These are phyloP conservation scores for Gymnarchus niloticus DNA, from an alignment of 2,113 vertebrate species.

Conservation along the genomic window DNA sequence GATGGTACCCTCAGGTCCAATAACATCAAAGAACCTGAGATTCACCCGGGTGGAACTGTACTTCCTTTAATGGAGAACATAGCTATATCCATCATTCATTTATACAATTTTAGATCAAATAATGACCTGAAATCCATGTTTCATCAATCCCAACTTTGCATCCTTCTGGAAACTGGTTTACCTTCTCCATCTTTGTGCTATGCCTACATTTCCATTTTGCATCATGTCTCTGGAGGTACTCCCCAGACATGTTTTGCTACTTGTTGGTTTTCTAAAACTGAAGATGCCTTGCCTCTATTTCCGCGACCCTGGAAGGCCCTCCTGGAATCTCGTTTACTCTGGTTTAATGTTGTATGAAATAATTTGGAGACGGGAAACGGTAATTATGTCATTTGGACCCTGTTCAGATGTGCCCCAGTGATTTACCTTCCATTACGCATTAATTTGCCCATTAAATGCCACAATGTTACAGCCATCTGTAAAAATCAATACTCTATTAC, in stretches of 20 bases:
- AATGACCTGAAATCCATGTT: not conserved
- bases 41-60: not conserved
- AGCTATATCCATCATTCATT: not conserved
- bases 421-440: conserved; percentile 33
- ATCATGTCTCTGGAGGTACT: conserved; percentile 60
- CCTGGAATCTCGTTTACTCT: conserved; percentile 7
- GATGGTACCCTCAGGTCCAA: not conserved
- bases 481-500: conserved; percentile 29
- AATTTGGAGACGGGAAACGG: conserved; percentile 6
- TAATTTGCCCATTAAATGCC: conserved; percentile 13
- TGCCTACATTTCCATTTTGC: not conserved
- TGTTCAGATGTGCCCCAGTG: conserved; percentile 16
- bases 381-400: conserved; percentile 22
- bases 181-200: not conserved
- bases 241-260: conserved; percentile 53
- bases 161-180: not conserved
- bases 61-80: not conserved
- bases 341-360: conserved; percentile 26
- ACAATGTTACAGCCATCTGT: conserved; percentile 1
- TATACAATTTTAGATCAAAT: not conserved
- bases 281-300: not conserved
- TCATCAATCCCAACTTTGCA: not conserved
- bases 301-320: not conserved
- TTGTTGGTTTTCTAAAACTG: conserved; percentile 45
- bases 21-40: not conserved